Evolutionary conservation across 2,113 vertebrate species (phyloP), one percentile per base, ranked within the genome.

Genomic region (Nasalis larvatus): DNA sequence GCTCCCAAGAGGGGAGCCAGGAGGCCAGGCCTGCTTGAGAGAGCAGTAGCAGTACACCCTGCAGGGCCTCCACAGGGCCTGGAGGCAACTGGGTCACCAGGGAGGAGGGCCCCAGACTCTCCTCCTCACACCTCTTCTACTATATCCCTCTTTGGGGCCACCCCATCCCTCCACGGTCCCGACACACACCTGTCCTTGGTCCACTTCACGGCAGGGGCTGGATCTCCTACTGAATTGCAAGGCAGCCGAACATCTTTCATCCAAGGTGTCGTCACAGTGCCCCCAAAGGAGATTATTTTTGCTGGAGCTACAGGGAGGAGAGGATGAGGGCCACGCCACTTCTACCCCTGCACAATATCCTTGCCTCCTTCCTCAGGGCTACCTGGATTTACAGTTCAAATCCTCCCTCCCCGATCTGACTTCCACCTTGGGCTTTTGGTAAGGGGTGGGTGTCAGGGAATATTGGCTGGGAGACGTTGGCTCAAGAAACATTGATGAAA

Each of bases 171-270:
- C 30, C 32, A 18, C 45, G 23, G 68, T 11, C 73, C 58, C 0
- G 0, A 17, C 0, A 37, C 0, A 32, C 87, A 99, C 99, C 99
- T 99, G 99, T 99, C 99, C 99, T 99, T 99, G 96, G 99, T 99
- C 99, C 99, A 99, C 96, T 99, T 99, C 94, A 99, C 99, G 42
- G 99, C 99, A 0, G 99, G 99, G 40, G 98, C 99, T 0, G 99
- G 99, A 47, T 99, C 99, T 40, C 99, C 99, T 0, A 99, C 99
- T 0, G 99, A 99, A 98, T 99, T 99, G 98, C 99, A 99, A 0
- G 99, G 99, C 94, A 99, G 98, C 27, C 99, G 99, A 73, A 99
- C 99, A 0, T 99, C 99, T 98, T 99, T 99, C 99, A 99, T 99
- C 99, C 99, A 99, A 0, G 99, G 99, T 0, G 99, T 99, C 9